These are phyloP conservation scores for Thaleichthys pacificus DNA, from an alignment of 2,797 vertebrate genomes.

Conservation along the genomic window DNA sequence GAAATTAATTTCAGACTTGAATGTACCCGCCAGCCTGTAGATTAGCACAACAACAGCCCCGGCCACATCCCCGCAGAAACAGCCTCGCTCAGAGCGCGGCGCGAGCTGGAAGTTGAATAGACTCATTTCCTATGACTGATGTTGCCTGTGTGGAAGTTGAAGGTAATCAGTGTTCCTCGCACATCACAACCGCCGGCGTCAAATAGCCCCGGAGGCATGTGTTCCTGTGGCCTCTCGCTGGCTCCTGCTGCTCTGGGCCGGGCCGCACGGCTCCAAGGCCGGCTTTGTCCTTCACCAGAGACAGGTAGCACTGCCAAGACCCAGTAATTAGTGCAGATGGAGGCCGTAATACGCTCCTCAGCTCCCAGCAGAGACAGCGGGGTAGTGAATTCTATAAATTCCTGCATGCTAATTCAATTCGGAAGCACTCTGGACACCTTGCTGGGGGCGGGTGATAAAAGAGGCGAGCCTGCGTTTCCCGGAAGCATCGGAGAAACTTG, in stretches of 20 bases:
- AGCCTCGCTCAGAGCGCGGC: no score
- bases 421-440: conserved; percentile 71
- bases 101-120: conserved; percentile 41
- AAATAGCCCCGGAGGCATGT: conserved; percentile 56
- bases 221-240: conserved; percentile 58
- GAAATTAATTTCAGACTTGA: not conserved
- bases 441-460: conserved; percentile 73
- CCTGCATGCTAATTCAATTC: conserved; percentile 77
- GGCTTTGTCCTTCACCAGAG: conserved; percentile 75
- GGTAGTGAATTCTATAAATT: conserved; percentile 76
- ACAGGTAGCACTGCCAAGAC: conserved; percentile 77
- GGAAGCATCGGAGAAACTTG: conserved; percentile 18
- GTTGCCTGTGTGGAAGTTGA: conserved; percentile 43
- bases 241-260: conserved; percentile 57
- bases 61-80: not conserved
- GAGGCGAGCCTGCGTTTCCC: conserved; percentile 63
- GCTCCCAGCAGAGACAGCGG: conserved; percentile 70
- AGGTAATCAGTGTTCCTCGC: conserved; percentile 52
- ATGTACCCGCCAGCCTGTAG: not conserved
- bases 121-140: conserved; percentile 64
- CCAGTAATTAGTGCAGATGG: conserved; percentile 78
- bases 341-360: conserved; percentile 68
- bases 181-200: conserved; percentile 62
- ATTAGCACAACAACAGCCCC: conserved; percentile 18
- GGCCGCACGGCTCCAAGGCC: conserved; percentile 53